Percentiles rank a stretch among this genome's conserved stretches.
Conservation (phyloP, 1,140 invertebrate species). For the Cepaea nemoralis region DNA sequence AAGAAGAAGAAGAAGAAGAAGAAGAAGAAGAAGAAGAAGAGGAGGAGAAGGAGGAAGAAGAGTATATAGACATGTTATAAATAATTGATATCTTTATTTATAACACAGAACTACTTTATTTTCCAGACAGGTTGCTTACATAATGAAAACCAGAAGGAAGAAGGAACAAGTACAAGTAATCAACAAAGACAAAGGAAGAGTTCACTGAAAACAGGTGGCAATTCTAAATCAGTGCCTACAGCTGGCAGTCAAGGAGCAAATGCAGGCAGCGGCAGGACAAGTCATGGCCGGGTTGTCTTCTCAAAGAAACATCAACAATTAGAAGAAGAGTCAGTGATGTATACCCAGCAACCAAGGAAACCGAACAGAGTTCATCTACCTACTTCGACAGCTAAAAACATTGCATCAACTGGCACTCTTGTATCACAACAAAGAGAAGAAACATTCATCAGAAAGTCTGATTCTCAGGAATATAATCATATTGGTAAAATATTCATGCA, state of each 20-base stretch:
- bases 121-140: neutral
- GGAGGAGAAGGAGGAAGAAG: no score
- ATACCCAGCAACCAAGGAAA: neutral
- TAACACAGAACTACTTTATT: no score
- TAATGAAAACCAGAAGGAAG: neutral
- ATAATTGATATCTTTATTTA: no score
- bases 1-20: no score
- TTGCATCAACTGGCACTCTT: neutral
- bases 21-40: no score
- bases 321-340: neutral
- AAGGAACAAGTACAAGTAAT: neutral
- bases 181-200: neutral
- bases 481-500: neutral
- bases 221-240: neutral
- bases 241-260: neutral
- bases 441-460: neutral
- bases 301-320: neutral
- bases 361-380: neutral
- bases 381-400: neutral
- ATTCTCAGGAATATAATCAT: neutral
- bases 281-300: neutral
- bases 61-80: no score
- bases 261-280: neutral
- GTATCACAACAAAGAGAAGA: neutral
- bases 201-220: neutral